Conservation (phyloP, 2,888 invertebrate genomes). For the Dicranocentrus wangi region DNA sequence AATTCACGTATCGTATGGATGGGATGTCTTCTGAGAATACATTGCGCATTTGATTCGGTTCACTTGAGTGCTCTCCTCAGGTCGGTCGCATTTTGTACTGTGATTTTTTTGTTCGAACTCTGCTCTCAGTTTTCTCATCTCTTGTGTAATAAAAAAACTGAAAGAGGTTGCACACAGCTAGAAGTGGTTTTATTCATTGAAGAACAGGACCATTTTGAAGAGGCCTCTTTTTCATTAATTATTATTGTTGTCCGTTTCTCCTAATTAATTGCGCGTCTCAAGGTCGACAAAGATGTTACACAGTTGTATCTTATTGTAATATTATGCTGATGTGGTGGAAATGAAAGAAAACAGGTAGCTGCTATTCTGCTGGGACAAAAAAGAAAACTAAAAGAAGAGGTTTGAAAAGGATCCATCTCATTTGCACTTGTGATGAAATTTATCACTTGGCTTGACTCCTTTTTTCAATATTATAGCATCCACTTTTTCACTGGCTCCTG, state of each 20-base stretch:
- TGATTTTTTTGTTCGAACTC: neutral
- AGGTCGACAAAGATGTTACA: conserved; percentile 24
- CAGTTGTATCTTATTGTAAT: neutral
- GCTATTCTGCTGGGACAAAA: neutral
- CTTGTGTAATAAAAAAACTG: conserved; percentile 42
- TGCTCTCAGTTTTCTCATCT: neutral
- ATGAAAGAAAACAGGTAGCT: conserved; percentile 38
- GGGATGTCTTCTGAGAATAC: too few relatives aligned
- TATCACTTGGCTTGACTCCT: conserved; percentile 28
- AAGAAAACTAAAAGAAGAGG: neutral
- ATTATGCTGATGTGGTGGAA: conserved; percentile 4
- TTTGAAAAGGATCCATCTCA: conserved; percentile 6
- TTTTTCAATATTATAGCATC: neutral
- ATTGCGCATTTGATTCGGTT: too few relatives aligned
- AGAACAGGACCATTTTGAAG: conserved; percentile 23
- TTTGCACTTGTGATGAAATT: conserved; percentile 40
- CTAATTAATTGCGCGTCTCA: conserved; percentile 40
- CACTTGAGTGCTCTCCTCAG: too few relatives aligned
- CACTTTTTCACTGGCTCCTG: neutral
- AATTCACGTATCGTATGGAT: conserved; percentile 21
- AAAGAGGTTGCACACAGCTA: neutral
- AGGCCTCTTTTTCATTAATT: conserved; percentile 25
- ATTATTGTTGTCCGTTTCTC: conserved; percentile 29
- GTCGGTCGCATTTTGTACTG: neutral
- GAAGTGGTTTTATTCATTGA: conserved; percentile 8